These are phyloP conservation scores for Argentina silus DNA, from an alignment of 2,797 vertebrate species.

Conservation along the genomic window DNA sequence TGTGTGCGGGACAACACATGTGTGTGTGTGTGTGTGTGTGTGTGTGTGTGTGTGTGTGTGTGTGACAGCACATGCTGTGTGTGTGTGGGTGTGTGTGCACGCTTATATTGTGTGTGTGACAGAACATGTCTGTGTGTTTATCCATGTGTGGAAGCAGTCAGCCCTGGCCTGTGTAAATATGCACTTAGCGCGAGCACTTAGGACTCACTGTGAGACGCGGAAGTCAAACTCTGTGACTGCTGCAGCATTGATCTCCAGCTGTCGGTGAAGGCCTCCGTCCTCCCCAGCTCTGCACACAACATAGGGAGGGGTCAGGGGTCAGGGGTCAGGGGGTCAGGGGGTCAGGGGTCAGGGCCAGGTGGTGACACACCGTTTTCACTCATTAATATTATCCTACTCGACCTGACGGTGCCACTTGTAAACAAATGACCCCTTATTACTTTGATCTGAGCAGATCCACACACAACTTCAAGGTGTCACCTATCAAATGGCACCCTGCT, in stretches of 20 bases:
- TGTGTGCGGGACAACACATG: conserved; percentile 61
- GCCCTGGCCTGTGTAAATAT: not conserved
- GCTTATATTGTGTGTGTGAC: not conserved
- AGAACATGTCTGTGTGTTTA: no score
- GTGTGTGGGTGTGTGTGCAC: not conserved
- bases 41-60: no score
- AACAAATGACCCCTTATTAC: not conserved
- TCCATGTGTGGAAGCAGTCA: not conserved
- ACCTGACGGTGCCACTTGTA: not conserved
- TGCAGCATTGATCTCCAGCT: conserved; percentile 58
- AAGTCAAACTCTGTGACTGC: conserved; percentile 66
- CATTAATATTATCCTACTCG: no score
- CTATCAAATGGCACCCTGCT: no score
- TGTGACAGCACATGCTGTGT: no score
- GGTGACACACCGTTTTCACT: no score
- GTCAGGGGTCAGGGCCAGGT: not conserved
- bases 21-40: conserved; percentile 67
- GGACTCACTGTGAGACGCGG: conserved; percentile 75
- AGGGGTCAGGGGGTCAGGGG: not conserved
- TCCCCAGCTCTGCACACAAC: conserved; percentile 51
- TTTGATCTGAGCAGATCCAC: not conserved
- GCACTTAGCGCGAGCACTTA: not conserved
- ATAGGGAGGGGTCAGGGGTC: not conserved
- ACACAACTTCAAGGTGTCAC: no score
- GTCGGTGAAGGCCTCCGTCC: conserved; percentile 25